Conservation (phyloP, 2,888 invertebrate species). For the Caenorhabditis sp. region DNA sequence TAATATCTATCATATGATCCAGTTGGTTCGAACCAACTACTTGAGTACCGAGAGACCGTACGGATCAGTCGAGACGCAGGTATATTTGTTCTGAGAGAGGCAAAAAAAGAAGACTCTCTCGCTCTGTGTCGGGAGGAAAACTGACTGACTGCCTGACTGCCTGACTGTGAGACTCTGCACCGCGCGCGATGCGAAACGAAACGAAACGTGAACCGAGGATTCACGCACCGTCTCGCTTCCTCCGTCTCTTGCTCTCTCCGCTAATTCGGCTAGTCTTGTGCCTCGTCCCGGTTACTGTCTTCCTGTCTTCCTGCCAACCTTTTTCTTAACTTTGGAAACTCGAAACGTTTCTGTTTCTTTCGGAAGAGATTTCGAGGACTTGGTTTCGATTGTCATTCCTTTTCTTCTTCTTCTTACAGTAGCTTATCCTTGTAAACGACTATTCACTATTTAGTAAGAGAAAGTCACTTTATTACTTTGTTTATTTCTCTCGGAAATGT, state of each 20-base stretch:
- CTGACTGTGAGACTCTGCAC: no score
- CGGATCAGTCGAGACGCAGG: constrained; percentile 42
- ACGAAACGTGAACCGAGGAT: constrained; percentile 63
- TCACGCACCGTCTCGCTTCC: constrained; percentile 48
- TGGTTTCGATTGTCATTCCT: no score
- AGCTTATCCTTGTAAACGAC: no score
- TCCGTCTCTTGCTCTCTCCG: constrained; percentile 27
- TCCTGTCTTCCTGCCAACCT: constrained; percentile 38
- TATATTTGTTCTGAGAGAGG: constrained; percentile 48
- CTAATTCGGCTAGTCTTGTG: not conserved
- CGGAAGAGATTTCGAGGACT: not conserved
- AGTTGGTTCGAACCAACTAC: constrained; percentile 65
- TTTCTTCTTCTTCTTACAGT: no score
- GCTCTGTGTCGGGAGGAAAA: not conserved
- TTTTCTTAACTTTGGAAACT: not conserved
- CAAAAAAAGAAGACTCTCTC: constrained; percentile 48
- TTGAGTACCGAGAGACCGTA: constrained; percentile 34
- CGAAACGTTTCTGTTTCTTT: not conserved
- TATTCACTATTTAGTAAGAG: no score
- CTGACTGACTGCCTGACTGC: constrained; percentile 4
- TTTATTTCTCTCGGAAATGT: no score
- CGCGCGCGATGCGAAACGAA: constrained; percentile 39
- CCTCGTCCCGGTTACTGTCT: constrained; percentile 43
- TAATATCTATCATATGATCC: constrained; percentile 63
- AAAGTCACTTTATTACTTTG: no score